phyloP scores from a whole-genome alignment of 2,888 invertebrate genomes.

The Trichogramma dendrolimi region DNA sequence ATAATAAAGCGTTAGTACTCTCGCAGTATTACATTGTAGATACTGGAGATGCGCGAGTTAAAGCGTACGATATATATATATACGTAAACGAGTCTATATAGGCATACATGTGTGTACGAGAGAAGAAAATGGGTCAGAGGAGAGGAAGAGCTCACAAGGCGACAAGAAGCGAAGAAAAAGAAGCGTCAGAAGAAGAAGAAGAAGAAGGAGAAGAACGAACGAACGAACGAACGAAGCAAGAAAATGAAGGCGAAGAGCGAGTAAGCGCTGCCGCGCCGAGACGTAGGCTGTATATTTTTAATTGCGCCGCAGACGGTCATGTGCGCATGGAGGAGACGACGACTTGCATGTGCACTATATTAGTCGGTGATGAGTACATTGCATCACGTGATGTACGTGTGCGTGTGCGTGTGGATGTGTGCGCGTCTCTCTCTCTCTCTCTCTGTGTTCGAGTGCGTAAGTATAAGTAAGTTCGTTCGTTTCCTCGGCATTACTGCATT shows the following conservation, averaged over 20 bases:
- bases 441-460: conserved; percentile 2
- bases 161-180: no score
- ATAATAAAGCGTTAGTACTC: no score
- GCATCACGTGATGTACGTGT: conserved; percentile 26
- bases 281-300: conserved; percentile 39
- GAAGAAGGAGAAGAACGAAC: neutral
- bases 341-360: no score
- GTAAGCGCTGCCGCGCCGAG: conserved; percentile 32
- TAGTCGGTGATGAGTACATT: neutral
- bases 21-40: no score
- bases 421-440: conserved; percentile 8
- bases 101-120: no score
- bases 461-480: no score
- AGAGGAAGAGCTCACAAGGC: no score
- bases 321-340: conserved; percentile 23
- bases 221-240: neutral
- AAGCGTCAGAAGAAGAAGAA: neutral
- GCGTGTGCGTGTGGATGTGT: neutral
- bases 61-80: no score
- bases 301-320: conserved; percentile 43
- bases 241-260: conserved; percentile 26
- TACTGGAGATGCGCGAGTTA: no score
- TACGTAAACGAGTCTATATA: no score
- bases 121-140: no score
- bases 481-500: no score